Conservation (phyloP, 2,888 invertebrate genomes). For the Zootermopsis nevadensis region DNA sequence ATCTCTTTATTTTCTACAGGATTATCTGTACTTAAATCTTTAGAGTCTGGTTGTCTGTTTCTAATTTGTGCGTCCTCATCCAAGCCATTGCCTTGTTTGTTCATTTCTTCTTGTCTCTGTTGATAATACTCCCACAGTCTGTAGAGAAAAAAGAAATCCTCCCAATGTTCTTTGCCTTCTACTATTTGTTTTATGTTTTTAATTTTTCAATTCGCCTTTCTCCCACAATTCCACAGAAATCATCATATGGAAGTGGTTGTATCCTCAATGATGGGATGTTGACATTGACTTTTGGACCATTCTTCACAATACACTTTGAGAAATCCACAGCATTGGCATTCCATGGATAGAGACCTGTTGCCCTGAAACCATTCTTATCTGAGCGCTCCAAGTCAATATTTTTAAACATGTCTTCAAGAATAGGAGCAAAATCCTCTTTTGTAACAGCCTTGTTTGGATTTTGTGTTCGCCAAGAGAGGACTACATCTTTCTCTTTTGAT, state of each 20-base stretch:
- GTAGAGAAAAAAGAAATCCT: background rate
- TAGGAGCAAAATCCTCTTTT: background rate
- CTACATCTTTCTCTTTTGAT: background rate
- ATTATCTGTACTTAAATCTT: no score
- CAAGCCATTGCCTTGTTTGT: no score
- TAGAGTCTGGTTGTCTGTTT: no score
- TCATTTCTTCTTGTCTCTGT: no score
- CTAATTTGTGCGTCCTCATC: no score
- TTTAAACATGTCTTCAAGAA: background rate
- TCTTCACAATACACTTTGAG: background rate
- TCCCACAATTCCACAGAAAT: constrained; percentile 9
- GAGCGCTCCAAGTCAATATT: background rate
- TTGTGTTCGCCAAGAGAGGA: background rate
- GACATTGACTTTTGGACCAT: background rate
- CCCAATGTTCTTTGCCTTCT: background rate
- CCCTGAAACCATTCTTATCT: background rate
- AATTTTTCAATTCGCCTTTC: background rate
- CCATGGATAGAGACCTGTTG: background rate
- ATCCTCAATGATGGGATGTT: no score
- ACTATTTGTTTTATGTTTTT: background rate
- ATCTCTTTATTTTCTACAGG: no score
- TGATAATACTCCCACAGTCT: no score
- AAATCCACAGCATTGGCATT: constrained; percentile 14
- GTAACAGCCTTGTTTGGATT: background rate
- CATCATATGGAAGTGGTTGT: background rate